A percentile compares a stretch with the other conserved stretches of the same genome.
Conservation (phyloP, 1,140 invertebrate genomes). For the Brachionus calyciflorus region DNA sequence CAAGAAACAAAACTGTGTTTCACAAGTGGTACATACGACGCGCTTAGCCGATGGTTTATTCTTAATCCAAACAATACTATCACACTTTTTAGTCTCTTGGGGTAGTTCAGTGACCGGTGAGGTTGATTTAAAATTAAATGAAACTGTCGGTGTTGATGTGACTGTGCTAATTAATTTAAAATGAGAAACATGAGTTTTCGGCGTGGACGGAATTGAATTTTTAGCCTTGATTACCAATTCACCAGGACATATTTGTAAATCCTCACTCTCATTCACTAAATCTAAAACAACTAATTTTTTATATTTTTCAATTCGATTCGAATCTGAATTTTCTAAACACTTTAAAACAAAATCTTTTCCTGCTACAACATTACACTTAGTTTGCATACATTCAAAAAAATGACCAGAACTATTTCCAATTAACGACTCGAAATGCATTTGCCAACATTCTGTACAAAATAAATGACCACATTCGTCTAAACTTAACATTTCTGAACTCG, state of each 20-base stretch:
- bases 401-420: neutral
- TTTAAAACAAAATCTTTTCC: conserved; percentile 14
- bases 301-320: conserved; percentile 13
- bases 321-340: neutral
- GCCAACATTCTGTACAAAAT: conserved; percentile 34
- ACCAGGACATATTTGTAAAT: conserved; percentile 42
- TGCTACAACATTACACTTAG: conserved; percentile 16
- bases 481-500: neutral
- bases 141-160: conserved; percentile 3
- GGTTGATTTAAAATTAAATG: neutral
- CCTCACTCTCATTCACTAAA: conserved; percentile 42
- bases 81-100: neutral
- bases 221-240: neutral
- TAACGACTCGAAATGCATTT: conserved; percentile 22
- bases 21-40: conserved; percentile 10
- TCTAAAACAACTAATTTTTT: conserved; percentile 23
- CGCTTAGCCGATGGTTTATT: conserved; percentile 4
- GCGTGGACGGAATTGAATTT: neutral
- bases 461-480: conserved; percentile 15
- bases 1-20: conserved; percentile 67
- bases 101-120: neutral
- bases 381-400: conserved; percentile 44
- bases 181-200: neutral
- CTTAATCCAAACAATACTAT: conserved; percentile 28
- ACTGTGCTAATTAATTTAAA: conserved; percentile 4